These are phyloP conservation scores for Nezara viridula DNA, from an alignment of 2,888 invertebrate species.

Conservation along the genomic window DNA sequence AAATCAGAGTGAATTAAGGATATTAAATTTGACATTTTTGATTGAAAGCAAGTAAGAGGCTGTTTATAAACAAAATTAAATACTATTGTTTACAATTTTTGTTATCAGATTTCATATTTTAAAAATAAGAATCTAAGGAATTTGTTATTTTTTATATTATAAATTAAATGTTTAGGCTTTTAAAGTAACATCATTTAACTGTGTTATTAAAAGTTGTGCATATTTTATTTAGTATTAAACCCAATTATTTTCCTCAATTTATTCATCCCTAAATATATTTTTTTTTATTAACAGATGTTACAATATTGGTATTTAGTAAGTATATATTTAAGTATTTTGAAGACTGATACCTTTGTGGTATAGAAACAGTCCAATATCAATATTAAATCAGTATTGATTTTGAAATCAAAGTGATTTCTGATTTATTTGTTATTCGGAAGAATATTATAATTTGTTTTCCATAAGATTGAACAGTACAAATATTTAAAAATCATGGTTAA, in stretches of 20 bases:
- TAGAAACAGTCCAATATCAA: slow-evolving; percentile 12
- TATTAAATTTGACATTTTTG: neutral
- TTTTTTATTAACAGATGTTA: neutral
- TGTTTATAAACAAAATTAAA: neutral
- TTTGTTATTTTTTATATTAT: neutral
- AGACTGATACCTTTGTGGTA: neutral
- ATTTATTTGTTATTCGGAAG: neutral
- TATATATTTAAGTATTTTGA: neutral
- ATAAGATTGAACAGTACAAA: neutral
- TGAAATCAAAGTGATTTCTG: neutral
- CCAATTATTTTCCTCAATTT: neutral
- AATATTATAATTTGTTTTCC: neutral
- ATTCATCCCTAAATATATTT: neutral
- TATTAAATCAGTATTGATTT: slow-evolving; percentile 31
- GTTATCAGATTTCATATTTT: neutral
- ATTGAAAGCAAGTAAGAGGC: neutral
- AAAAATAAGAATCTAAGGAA: neutral
- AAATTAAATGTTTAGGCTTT: neutral
- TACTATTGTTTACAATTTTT: neutral
- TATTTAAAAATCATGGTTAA: neutral
- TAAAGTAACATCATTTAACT: neutral
- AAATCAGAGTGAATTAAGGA: neutral
- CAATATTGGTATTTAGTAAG: neutral
- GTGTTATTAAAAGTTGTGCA: neutral
- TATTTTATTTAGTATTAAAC: neutral